Base-by-base conservation (phyloP, 2,113 vertebrate species). In the Indicator indicator region DNA sequence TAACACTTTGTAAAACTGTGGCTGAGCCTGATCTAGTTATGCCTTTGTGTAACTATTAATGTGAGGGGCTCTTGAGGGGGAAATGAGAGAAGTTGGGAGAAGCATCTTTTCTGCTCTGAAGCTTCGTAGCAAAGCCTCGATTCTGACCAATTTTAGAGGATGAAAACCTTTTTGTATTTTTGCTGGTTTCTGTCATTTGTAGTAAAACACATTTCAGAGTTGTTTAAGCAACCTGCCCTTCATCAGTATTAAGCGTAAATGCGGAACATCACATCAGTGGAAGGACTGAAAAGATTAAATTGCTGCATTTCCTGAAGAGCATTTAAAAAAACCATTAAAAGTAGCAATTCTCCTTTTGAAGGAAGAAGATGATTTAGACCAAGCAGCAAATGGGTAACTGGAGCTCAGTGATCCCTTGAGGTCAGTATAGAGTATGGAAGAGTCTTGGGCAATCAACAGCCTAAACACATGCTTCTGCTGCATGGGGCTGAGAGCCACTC, bases 401-500 rank as follows among this genome's bases (percentile, higher is more conserved):
- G 87, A 93, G 62, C 36, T 64, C 24, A 2, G 54, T 40, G 83
- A 83, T 86, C 58, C 48, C 44, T 68, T 62, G 27, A 78, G 67
- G 54, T 87, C 77, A 70, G 16, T 17, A 42, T 6, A 55, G 36
- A 69, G 28, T 3, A 16, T 19, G 70, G 30, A 75, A 76, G 44
- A 82, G 16, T 91, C 88, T 93, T 30, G 24, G 56, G 85, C 83
- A 86, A 95, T 90, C 64, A 86, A 62, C 58, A 83, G 54, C 27
- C 58, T 90, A 93, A 94, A 72, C 91, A 89, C 82, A 71, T 40
- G 36, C 54, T 74, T 77, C 75, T 93, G 89, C 64, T 93, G 85
- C 75, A 64, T 6, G 62, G 60, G 76, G 36, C 89, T 93, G 89
- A 91, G 83, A 95, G 86, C 76, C 83, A 72, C 59, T 94, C 90